Percentiles rank a stretch among this genome's conserved stretches.
These are phyloP conservation scores for Bombus haemorrhoidalis DNA, from an alignment of 1,140 invertebrate species.

Conservation along the genomic window DNA sequence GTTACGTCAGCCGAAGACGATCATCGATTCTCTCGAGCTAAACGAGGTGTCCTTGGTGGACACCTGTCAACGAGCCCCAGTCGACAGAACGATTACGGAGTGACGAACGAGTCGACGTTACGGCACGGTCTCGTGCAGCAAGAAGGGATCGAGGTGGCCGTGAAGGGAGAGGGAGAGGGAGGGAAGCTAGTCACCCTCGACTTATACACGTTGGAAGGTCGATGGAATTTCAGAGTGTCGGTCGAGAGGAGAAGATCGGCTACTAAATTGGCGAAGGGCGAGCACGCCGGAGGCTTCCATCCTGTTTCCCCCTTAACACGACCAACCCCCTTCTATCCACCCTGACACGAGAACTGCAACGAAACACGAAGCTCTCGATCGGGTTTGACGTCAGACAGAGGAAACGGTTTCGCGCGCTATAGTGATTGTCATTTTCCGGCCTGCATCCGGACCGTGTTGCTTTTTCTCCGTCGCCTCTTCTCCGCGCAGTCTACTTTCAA, in stretches of 20 bases:
- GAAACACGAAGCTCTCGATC: conserved; percentile 16
- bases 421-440: conserved; percentile 82
- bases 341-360: conserved; percentile 33
- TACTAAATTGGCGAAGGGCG: conserved; percentile 63
- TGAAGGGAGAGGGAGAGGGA: not conserved
- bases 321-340: not conserved
- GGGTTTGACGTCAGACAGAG: conserved; percentile 76
- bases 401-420: conserved; percentile 67
- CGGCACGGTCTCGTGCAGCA: conserved; percentile 20
- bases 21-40: conserved; percentile 23
- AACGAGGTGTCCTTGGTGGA: conserved; percentile 64
- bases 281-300: conserved; percentile 41
- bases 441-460: conserved; percentile 71
- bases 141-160: not conserved
- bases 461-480: conserved; percentile 71
- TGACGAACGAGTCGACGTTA: conserved; percentile 44
- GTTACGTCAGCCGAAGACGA: conserved; percentile 61
- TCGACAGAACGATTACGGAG: conserved; percentile 56
- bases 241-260: conserved; percentile 59
- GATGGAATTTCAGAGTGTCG: conserved; percentile 56
- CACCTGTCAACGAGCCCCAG: conserved; percentile 57
- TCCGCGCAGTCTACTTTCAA: conserved; percentile 71
- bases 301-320: conserved; percentile 26
- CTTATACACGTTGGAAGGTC: conserved; percentile 50
- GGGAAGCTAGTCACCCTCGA: conserved; percentile 45